phyloP scores from a whole-genome alignment of 2,888 invertebrate genomes.

The Rotaria sp. region DNA sequence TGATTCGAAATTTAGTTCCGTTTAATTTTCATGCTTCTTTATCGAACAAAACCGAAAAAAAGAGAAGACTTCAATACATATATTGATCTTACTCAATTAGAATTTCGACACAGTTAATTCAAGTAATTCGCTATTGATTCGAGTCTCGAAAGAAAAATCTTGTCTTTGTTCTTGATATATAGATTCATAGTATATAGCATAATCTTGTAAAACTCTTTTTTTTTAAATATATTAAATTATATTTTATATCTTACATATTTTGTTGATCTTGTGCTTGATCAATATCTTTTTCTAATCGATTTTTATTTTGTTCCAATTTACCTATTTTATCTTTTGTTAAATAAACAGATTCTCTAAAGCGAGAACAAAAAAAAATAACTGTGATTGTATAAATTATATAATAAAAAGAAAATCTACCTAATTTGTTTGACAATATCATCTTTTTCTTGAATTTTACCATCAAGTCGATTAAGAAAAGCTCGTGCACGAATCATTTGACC shows the following conservation, averaged over 20 bases:
- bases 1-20: no score
- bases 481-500: constrained; percentile 35
- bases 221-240: not conserved
- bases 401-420: not conserved
- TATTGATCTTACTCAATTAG: no score
- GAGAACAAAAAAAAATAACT: not conserved
- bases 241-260: constrained; percentile 31
- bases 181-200: no score
- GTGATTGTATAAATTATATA: not conserved
- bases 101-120: no score
- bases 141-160: no score
- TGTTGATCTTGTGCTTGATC: constrained; percentile 29
- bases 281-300: constrained; percentile 11
- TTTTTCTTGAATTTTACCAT: constrained; percentile 35
- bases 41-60: no score
- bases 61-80: no score
- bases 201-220: not conserved
- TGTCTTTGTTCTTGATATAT: no score
- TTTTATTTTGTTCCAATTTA: constrained; percentile 25
- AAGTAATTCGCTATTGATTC: no score
- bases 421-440: constrained; percentile 31
- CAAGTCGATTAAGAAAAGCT: constrained; percentile 35
- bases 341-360: constrained; percentile 23
- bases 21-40: no score
- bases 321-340: constrained; percentile 28